Evolutionary conservation across 2,797 vertebrate genomes (phyloP).

Genomic region (Podargus strigoides): DNA sequence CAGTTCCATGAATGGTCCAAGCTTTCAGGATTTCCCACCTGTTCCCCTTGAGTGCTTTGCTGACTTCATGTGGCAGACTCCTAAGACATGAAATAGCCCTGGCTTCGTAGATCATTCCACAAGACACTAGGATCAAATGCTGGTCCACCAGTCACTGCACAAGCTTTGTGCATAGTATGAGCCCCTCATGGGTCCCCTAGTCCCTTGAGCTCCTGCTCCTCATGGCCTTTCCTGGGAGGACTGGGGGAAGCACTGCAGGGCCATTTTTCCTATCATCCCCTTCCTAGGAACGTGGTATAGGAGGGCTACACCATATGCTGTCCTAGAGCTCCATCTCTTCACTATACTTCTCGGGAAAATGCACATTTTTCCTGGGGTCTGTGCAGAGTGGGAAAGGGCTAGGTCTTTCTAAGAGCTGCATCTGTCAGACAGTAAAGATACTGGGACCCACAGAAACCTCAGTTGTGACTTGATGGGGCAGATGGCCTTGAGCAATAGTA

Average conservation of each 20-base stretch:
- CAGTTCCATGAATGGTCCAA: background rate
- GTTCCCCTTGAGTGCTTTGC: background rate
- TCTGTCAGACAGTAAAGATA: background rate
- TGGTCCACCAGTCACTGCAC: background rate
- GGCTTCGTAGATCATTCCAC: background rate
- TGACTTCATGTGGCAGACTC: background rate
- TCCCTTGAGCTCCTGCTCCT: background rate
- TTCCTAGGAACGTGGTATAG: background rate
- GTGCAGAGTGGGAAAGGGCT: background rate
- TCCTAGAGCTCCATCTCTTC: background rate
- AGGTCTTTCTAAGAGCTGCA: background rate
- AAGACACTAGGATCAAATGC: background rate
- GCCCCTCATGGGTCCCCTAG: accelerated
- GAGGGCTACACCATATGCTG: background rate
- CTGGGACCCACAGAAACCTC: background rate
- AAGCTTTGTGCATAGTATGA: background rate
- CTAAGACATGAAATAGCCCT: background rate
- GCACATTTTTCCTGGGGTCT: background rate
- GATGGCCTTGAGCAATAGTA: background rate
- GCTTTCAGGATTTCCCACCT: accelerated
- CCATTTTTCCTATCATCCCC: background rate
- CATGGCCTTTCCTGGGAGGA: background rate
- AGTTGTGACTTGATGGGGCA: background rate
- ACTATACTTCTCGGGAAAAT: background rate
- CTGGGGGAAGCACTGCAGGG: background rate